Conservation (phyloP, 2,888 invertebrate species). For the Dryobotodes eremita region DNA sequence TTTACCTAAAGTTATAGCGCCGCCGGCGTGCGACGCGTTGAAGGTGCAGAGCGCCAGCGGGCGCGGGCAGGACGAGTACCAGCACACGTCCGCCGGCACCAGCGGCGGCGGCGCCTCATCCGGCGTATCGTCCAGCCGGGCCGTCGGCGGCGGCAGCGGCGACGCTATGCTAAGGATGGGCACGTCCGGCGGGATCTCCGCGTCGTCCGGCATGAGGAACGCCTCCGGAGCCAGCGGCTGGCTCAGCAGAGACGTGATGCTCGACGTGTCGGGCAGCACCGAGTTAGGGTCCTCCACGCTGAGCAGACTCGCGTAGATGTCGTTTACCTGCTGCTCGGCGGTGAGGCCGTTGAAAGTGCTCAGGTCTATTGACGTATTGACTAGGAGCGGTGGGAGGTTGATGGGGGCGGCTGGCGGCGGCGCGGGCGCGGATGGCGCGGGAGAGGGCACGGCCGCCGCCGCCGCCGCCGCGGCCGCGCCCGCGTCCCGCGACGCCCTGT, state of each 20-base stretch:
- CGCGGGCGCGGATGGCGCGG: slow-evolving; percentile 62
- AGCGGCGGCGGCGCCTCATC: slow-evolving; percentile 77
- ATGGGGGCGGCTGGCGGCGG: slow-evolving; percentile 67
- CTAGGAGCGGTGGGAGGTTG: slow-evolving; percentile 82
- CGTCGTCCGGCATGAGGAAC: slow-evolving; percentile 81
- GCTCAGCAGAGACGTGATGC: slow-evolving; percentile 82
- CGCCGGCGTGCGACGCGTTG: slow-evolving; percentile 90
- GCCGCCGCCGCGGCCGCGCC: slow-evolving; percentile 72
- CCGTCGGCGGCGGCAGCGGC: slow-evolving; percentile 69
- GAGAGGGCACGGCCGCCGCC: slow-evolving; percentile 62
- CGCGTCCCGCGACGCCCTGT: slow-evolving; percentile 92
- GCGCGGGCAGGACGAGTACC: slow-evolving; percentile 91
- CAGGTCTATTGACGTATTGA: slow-evolving; percentile 83
- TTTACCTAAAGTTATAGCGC: slow-evolving; percentile 89
- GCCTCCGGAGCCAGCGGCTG: slow-evolving; percentile 80
- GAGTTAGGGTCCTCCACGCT: slow-evolving; percentile 82
- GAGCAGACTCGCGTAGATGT: slow-evolving; percentile 85
- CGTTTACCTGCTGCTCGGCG: slow-evolving; percentile 85
- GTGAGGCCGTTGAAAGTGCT: slow-evolving; percentile 82
- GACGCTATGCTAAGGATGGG: slow-evolving; percentile 76
- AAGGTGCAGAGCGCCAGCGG: slow-evolving; percentile 91
- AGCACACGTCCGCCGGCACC: slow-evolving; percentile 83
- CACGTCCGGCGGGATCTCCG: slow-evolving; percentile 74
- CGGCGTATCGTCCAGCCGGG: slow-evolving; percentile 69
- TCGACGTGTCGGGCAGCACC: slow-evolving; percentile 82